These are phyloP conservation scores for Vimba vimba DNA, from an alignment of 2,113 vertebrate genomes.

Conservation along the genomic window DNA sequence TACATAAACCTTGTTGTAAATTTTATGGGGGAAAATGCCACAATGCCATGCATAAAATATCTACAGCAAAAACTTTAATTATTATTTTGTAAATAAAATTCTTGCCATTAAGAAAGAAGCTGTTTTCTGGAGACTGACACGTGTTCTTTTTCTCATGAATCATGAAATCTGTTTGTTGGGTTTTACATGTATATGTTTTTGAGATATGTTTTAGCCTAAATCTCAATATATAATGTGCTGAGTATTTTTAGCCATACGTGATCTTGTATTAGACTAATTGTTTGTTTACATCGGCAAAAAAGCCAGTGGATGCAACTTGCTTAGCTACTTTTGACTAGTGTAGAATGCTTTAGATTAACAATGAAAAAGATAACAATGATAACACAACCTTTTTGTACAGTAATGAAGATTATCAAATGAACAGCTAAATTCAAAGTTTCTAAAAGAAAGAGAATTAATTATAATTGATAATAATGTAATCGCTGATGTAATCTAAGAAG, in stretches of 20 bases:
- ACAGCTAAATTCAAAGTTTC: no score
- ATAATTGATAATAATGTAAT: not conserved
- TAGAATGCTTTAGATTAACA: not conserved
- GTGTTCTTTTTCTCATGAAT: not conserved
- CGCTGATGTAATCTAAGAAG: not conserved
- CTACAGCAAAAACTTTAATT: conserved; percentile 25
- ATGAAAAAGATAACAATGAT: no score
- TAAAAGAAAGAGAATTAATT: not conserved
- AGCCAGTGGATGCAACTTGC: not conserved
- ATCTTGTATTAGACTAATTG: conserved; percentile 8
- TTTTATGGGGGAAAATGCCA: conserved; percentile 14
- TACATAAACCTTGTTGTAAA: conserved; percentile 27
- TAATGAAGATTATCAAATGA: no score
- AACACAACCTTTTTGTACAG: no score
- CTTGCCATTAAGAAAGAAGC: not conserved
- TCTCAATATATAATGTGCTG: not conserved
- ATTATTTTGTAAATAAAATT: conserved; percentile 40
- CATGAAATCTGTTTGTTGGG: not conserved
- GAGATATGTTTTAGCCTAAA: not conserved
- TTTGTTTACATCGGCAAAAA: not conserved
- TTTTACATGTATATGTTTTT: not conserved
- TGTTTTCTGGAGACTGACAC: conserved; percentile 10
- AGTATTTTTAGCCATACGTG: not conserved
- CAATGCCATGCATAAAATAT: conserved; percentile 43
- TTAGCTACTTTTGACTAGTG: no score